These are phyloP conservation scores for Archaeoteleia sp. DNA, from an alignment of 2,888 invertebrate species.

Conservation along the genomic window DNA sequence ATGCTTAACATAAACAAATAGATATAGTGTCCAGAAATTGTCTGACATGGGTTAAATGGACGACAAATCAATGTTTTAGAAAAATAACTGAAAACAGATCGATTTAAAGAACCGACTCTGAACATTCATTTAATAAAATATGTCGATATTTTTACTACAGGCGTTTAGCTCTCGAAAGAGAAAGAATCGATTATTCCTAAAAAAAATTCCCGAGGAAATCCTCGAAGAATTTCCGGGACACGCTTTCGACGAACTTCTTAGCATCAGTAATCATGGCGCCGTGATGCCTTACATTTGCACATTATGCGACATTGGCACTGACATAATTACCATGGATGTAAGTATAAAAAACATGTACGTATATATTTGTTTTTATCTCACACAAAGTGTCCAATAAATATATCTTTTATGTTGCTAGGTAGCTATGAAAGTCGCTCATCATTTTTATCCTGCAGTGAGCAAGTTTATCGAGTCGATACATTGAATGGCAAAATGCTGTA, in stretches of 20 bases:
- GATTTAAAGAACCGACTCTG: no score
- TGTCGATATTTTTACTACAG: conserved; percentile 40
- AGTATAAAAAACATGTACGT: conserved; percentile 1
- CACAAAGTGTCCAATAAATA: no score
- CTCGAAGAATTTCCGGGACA: conserved; percentile 51
- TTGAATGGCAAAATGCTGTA: no score
- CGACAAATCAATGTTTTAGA: background rate
- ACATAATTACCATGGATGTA: conserved; percentile 57
- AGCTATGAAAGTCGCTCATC: background rate
- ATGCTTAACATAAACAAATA: conserved; percentile 20
- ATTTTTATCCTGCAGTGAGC: conserved; percentile 9
- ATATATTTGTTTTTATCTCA: background rate
- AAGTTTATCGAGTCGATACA: no score
- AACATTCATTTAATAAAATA: conserved; percentile 8
- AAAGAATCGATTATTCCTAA: conserved; percentile 57
- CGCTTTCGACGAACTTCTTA: conserved; percentile 58
- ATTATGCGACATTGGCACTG: conserved; percentile 56
- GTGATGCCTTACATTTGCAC: conserved; percentile 60
- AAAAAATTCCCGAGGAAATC: conserved; percentile 49
- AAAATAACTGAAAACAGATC: no score
- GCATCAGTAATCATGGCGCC: conserved; percentile 64
- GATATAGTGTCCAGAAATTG: no score
- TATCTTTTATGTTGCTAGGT: conserved; percentile 2
- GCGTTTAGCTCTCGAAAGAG: conserved; percentile 48
- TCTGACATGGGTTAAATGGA: no score